Conservation (phyloP, 1,140 invertebrate genomes). For the Polypedilum vanderplanki region DNA sequence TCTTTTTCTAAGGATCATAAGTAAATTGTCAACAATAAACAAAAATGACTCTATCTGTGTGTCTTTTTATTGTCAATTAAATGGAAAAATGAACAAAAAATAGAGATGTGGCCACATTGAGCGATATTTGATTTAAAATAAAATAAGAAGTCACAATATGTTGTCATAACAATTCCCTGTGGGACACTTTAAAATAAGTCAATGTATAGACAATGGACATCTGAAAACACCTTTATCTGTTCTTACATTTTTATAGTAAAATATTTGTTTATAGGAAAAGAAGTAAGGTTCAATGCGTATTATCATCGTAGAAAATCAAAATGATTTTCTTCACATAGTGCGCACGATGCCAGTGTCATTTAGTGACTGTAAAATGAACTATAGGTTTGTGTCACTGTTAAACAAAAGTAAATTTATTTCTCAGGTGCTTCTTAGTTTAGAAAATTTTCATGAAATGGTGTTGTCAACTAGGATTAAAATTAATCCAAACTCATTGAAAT, state of each 20-base stretch:
- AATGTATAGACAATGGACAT: neutral
- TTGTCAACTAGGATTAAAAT: too few species aligned
- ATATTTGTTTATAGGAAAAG: neutral
- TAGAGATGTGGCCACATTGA: constrained; percentile 23
- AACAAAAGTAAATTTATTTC: too few species aligned
- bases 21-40: neutral
- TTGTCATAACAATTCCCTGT: constrained; percentile 9
- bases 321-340: too few species aligned
- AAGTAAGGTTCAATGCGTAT: too few species aligned
- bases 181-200: constrained; percentile 8
- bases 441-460: too few species aligned
- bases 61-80: constrained; percentile 10
- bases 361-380: too few species aligned
- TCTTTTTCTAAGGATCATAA: too few species aligned
- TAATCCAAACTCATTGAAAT: too few species aligned
- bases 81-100: neutral
- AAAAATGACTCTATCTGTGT: neutral
- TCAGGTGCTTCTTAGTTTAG: too few species aligned
- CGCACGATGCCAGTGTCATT: too few species aligned
- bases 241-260: neutral
- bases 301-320: too few species aligned
- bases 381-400: too few species aligned
- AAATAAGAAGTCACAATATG: constrained; percentile 22
- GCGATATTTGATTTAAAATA: constrained; percentile 18
- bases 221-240: neutral